Percentiles rank a stretch among this genome's conserved stretches.
Evolutionary conservation across 2,113 vertebrate species (phyloP).

Genomic region (Gallinago jamesoni): DNA sequence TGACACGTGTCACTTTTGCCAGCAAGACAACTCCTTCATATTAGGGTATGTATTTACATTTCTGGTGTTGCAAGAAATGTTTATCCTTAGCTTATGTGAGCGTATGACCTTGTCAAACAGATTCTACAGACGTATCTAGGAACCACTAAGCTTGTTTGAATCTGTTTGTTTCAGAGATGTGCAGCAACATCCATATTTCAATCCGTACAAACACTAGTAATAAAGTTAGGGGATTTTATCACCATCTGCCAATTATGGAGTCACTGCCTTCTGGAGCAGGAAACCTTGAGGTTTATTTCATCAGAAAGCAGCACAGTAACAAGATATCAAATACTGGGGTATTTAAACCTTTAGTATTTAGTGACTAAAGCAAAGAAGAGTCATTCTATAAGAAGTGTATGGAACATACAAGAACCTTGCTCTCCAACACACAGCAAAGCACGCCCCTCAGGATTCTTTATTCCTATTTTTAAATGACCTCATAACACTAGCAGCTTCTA

Average conservation of each 20-base stretch:
- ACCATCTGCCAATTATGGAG: slow-evolving; percentile 39
- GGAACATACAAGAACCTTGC: background rate
- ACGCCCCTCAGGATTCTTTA: background rate
- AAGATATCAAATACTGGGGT: background rate
- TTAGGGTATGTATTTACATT: background rate
- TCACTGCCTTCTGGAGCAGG: background rate
- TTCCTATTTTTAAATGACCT: background rate
- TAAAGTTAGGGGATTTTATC: background rate
- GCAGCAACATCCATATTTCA: slow-evolving; percentile 14
- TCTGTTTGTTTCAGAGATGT: slow-evolving; percentile 1
- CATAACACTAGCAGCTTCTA: background rate
- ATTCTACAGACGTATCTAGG: background rate
- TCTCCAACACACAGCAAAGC: background rate
- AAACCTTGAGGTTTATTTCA: slow-evolving; percentile 16
- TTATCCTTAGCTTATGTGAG: background rate
- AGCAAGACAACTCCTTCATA: background rate
- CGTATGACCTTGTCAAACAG: slow-evolving; percentile 8
- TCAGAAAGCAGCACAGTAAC: background rate
- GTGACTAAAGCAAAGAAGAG: background rate
- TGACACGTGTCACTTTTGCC: fast-evolving
- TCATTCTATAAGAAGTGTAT: background rate
- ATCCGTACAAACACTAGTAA: background rate
- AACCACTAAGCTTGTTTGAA: background rate
- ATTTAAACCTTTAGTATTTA: background rate
- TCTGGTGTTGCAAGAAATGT: background rate